A percentile compares a stretch with the other conserved stretches of the same genome.
Conservation (phyloP, 1,140 invertebrate species). For the Pomacea maculata region DNA sequence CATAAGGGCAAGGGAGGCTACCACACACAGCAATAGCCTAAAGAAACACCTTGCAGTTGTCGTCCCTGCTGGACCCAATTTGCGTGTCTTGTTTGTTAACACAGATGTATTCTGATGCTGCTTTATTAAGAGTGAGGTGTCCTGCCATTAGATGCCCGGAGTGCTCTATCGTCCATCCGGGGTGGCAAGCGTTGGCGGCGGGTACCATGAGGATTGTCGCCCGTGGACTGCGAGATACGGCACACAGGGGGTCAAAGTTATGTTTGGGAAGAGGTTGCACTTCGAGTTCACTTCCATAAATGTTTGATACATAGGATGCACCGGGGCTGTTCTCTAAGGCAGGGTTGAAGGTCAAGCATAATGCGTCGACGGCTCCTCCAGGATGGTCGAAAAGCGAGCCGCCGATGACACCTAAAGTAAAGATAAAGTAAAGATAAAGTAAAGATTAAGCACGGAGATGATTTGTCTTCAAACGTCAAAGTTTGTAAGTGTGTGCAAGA, state of each 20-base stretch:
- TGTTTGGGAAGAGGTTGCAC: background rate
- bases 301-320: background rate
- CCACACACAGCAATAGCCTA: background rate
- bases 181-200: slow-evolving; percentile 31
- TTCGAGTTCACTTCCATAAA: slow-evolving; percentile 36
- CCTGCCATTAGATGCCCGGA: slow-evolving; percentile 35
- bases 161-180: slow-evolving; percentile 41
- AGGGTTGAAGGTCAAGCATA: slow-evolving; percentile 30
- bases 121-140: slow-evolving; percentile 6
- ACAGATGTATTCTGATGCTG: slow-evolving; percentile 26
- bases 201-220: slow-evolving; percentile 38
- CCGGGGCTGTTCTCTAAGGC: slow-evolving; percentile 17
- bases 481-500: too few species aligned
- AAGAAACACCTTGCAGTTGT: background rate
- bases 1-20: slow-evolving; percentile 1
- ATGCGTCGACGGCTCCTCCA: slow-evolving; percentile 25
- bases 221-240: slow-evolving; percentile 25
- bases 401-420: slow-evolving; percentile 24
- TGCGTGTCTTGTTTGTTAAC: slow-evolving; percentile 23
- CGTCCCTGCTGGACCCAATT: background rate
- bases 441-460: too few species aligned
- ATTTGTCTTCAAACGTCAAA: too few species aligned
- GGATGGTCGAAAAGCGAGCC: slow-evolving; percentile 11
- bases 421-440: too few species aligned
- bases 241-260: slow-evolving; percentile 27